These are phyloP conservation scores for Catostylus mosaicus DNA, from an alignment of 30 jellyfish, hydroid and myxozoan genomes.

Conservation along the genomic window DNA sequence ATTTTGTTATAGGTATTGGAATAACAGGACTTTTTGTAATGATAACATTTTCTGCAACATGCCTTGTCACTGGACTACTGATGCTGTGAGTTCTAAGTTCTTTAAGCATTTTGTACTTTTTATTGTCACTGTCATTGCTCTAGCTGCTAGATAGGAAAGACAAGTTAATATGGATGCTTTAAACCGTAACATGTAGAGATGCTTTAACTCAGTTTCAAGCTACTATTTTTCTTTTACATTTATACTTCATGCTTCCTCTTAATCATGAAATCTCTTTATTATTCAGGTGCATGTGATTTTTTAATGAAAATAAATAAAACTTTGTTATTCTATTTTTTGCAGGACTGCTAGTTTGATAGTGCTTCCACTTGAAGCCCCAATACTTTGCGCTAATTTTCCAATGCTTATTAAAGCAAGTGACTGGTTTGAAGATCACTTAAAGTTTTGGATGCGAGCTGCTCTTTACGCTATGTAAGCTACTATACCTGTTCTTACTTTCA, in stretches of 20 bases:
- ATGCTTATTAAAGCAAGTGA: constrained; percentile 73
- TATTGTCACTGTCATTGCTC: background rate
- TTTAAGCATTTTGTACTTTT: background rate
- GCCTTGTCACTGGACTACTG: constrained; percentile 76
- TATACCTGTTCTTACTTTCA: too few species aligned
- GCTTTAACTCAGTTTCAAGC: too few species aligned
- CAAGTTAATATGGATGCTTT: too few species aligned
- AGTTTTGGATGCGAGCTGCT: constrained; percentile 95
- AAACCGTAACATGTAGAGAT: too few species aligned
- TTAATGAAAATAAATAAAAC: background rate
- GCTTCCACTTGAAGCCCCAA: constrained; percentile 93
- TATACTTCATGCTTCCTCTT: too few species aligned
- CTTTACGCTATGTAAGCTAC: constrained; percentile 70
- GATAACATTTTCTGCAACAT: constrained; percentile 78
- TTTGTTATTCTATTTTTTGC: background rate
- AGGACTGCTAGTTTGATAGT: constrained; percentile 70
- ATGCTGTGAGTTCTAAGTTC: constrained; percentile 63
- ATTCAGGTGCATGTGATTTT: background rate
- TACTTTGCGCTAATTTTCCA: constrained; percentile 83
- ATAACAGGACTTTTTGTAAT: constrained; percentile 90
- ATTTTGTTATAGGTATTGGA: constrained; percentile 62
- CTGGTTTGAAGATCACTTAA: constrained; percentile 88
- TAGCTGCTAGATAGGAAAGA: too few species aligned
- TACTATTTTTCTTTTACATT: too few species aligned
- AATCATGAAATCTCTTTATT: background rate